These are phyloP conservation scores for Eulemur macaco DNA, from an alignment of 2,113 vertebrate genomes.

Conservation along the genomic window DNA sequence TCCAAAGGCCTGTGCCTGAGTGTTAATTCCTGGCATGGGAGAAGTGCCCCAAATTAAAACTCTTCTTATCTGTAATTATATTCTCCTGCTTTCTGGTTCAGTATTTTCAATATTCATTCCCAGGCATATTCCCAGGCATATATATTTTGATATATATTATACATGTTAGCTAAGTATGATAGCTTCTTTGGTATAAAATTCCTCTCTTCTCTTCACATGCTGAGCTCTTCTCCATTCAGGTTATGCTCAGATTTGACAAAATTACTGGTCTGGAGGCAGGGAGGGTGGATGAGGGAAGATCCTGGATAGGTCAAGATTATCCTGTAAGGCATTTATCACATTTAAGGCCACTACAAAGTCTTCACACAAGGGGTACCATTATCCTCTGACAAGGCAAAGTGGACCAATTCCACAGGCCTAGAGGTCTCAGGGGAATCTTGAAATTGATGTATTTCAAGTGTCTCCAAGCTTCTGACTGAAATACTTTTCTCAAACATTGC, in stretches of 20 bases:
- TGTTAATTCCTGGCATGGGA: neutral
- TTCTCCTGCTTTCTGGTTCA: neutral
- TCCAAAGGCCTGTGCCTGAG: neutral
- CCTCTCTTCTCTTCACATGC: neutral
- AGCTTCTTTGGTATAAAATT: neutral
- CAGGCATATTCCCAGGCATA: neutral
- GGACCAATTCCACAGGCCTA: neutral
- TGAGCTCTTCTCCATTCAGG: neutral
- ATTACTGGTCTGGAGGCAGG: neutral
- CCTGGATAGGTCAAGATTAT: neutral
- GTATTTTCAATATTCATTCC: neutral
- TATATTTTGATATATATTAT: neutral
- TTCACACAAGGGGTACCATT: neutral
- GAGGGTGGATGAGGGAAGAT: neutral
- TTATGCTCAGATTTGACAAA: neutral
- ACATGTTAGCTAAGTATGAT: neutral
- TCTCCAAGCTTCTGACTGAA: neutral
- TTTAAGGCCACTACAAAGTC: neutral
- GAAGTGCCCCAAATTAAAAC: neutral
- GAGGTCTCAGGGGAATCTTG: neutral
- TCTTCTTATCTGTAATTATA: neutral
- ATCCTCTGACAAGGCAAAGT: neutral
- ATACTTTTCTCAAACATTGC: neutral
- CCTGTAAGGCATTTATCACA: neutral
- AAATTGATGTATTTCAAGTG: neutral